Conservation (phyloP, 2,113 vertebrate genomes). For the Callionymus lyra region DNA sequence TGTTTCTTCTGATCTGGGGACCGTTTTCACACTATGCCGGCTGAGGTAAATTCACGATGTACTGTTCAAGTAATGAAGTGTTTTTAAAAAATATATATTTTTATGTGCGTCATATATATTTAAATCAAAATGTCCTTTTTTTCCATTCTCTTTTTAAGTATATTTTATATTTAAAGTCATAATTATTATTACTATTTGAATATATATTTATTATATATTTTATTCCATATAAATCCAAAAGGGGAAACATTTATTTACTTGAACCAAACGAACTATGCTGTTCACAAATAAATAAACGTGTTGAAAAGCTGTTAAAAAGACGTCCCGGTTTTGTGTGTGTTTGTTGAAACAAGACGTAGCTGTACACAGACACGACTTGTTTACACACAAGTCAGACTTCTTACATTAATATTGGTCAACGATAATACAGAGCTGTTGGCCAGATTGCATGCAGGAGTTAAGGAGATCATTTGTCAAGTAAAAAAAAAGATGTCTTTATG, state of each 20-base stretch:
- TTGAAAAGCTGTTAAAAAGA: conserved; percentile 61
- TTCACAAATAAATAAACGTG: conserved; percentile 50
- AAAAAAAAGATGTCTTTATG: too few relatives aligned
- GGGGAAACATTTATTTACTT: too few relatives aligned
- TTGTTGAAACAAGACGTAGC: conserved; percentile 33
- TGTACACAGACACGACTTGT: conserved; percentile 44
- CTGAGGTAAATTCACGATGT: conserved; percentile 39
- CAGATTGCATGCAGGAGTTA: conserved; percentile 52
- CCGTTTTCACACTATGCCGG: conserved; percentile 43
- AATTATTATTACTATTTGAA: too few relatives aligned
- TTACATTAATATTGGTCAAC: conserved; percentile 40
- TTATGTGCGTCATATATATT: too few relatives aligned
- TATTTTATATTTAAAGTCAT: too few relatives aligned
- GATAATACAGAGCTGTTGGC: conserved; percentile 49
- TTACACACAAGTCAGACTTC: conserved; percentile 38
- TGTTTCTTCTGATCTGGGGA: conserved; percentile 14
- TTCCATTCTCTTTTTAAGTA: too few relatives aligned
- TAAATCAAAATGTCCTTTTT: too few relatives aligned
- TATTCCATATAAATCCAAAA: too few relatives aligned
- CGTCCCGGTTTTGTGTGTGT: conserved; percentile 50
- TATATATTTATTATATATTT: too few relatives aligned
- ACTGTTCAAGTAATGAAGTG: neutral
- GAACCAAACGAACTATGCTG: conserved; percentile 33
- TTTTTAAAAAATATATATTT: neutral
- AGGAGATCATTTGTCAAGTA: too few relatives aligned